Evolutionary conservation across 2,797 vertebrate species (phyloP).

Genomic region (Oryzias sinensis): DNA sequence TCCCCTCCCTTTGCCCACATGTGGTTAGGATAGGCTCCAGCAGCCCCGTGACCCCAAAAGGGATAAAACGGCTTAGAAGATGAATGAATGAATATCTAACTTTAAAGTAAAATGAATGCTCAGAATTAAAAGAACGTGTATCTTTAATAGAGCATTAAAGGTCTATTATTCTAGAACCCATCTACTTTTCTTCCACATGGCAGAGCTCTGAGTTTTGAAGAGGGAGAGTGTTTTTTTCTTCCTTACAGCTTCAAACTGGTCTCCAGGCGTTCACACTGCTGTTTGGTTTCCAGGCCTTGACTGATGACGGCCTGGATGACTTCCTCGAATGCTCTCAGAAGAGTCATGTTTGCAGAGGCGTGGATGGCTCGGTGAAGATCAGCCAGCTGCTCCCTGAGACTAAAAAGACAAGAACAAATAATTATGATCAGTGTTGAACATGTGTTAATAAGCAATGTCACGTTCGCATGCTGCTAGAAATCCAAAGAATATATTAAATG

Average conservation of each 20-base stretch:
- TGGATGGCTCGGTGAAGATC: slow-evolving; percentile 74
- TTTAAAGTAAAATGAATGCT: too few species aligned
- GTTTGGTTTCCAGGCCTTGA: slow-evolving; percentile 67
- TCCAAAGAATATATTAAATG: too few species aligned
- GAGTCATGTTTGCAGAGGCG: slow-evolving; percentile 52
- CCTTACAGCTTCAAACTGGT: slow-evolving; percentile 74
- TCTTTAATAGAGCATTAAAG: too few species aligned
- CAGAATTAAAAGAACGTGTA: too few species aligned
- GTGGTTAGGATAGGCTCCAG: too few species aligned
- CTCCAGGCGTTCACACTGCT: slow-evolving; percentile 75
- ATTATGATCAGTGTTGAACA: not conserved
- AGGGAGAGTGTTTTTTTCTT: not conserved
- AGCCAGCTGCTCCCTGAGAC: slow-evolving; percentile 69
- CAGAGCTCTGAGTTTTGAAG: not conserved
- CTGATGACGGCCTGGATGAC: slow-evolving; percentile 64
- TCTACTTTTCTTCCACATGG: not conserved
- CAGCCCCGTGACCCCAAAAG: too few species aligned
- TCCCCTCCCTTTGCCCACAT: too few species aligned
- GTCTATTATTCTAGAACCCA: too few species aligned
- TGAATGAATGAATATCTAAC: too few species aligned
- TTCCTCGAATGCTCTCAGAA: slow-evolving; percentile 77
- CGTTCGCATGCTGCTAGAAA: too few species aligned
- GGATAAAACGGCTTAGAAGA: too few species aligned
- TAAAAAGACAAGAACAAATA: slow-evolving; percentile 32
- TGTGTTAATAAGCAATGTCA: too few species aligned